Evolutionary conservation across 2,888 invertebrate genomes (phyloP).

Genomic region (Quadriops clusia): DNA sequence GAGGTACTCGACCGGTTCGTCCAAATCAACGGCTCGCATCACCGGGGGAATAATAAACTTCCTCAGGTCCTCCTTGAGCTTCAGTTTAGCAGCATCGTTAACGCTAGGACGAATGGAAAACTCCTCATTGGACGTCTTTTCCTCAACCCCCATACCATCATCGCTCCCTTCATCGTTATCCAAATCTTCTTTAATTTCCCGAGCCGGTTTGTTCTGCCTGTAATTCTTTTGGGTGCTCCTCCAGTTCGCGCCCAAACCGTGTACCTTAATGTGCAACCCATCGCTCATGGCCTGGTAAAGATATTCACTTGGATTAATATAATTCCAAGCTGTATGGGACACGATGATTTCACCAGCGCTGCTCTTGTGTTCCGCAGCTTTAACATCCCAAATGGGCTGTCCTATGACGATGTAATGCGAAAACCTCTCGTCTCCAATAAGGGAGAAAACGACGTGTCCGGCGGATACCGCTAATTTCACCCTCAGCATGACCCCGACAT

Average conservation of each 20-base stretch:
- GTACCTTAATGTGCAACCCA: conserved; percentile 40
- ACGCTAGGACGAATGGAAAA: conserved; percentile 40
- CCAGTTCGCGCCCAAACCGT: conserved; percentile 31
- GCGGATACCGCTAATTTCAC: conserved; percentile 54
- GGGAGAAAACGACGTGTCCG: conserved; percentile 45
- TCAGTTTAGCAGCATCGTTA: conserved; percentile 32
- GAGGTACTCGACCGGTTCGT: conserved; percentile 57
- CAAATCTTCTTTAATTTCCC: too few relatives aligned
- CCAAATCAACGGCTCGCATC: conserved; percentile 48
- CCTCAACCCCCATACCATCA: too few relatives aligned
- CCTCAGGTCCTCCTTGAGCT: conserved; percentile 38
- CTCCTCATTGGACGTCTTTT: too few relatives aligned
- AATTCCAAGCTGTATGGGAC: conserved; percentile 46
- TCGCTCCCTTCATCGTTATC: too few relatives aligned
- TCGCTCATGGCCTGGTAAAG: conserved; percentile 43
- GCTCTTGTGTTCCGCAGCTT: conserved; percentile 39
- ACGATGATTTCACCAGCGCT: conserved; percentile 51
- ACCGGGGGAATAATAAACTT: conserved; percentile 49
- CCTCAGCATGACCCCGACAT: conserved; percentile 47
- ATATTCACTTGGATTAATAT: conserved; percentile 49
- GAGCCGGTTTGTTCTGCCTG: conserved; percentile 12
- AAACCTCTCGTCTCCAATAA: conserved; percentile 41
- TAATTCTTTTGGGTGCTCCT: conserved; percentile 24
- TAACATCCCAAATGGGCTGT: conserved; percentile 49
- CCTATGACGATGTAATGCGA: conserved; percentile 51